Evolutionary conservation across 2,113 vertebrate species (phyloP).

Genomic region (Psilopogon haemacephalus): DNA sequence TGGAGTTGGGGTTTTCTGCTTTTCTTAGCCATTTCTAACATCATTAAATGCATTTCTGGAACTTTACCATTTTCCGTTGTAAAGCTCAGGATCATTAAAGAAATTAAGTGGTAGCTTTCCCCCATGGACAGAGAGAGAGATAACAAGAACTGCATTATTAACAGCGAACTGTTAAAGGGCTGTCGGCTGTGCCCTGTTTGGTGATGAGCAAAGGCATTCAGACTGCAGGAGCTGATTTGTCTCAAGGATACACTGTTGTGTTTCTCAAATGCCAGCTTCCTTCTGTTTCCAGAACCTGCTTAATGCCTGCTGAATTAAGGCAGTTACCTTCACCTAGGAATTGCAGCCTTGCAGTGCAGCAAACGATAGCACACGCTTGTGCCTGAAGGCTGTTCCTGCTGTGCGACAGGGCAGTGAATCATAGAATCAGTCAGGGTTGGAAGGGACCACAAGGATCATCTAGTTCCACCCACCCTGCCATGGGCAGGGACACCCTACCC

Average conservation of each 20-base stretch:
- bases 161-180: background rate
- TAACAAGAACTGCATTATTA: background rate
- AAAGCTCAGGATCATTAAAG: background rate
- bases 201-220: background rate
- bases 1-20: background rate
- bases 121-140: background rate
- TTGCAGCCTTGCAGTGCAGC: background rate
- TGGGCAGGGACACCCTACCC: too few species aligned
- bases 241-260: background rate
- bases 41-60: background rate
- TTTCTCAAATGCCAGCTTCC: background rate
- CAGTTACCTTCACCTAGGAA: background rate
- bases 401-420: background rate
- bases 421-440: too few species aligned
- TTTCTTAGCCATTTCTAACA: background rate
- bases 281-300: background rate
- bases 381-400: background rate
- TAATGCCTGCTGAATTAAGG: background rate
- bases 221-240: background rate
- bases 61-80: background rate
- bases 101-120: background rate
- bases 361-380: rapidly evolving
- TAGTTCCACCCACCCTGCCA: too few species aligned
- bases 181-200: background rate
- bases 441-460: too few species aligned